Percentiles rank a stretch among this genome's conserved stretches.
Evolutionary conservation across 2,113 vertebrate genomes (phyloP).

Genomic region (Jaculus jaculus): DNA sequence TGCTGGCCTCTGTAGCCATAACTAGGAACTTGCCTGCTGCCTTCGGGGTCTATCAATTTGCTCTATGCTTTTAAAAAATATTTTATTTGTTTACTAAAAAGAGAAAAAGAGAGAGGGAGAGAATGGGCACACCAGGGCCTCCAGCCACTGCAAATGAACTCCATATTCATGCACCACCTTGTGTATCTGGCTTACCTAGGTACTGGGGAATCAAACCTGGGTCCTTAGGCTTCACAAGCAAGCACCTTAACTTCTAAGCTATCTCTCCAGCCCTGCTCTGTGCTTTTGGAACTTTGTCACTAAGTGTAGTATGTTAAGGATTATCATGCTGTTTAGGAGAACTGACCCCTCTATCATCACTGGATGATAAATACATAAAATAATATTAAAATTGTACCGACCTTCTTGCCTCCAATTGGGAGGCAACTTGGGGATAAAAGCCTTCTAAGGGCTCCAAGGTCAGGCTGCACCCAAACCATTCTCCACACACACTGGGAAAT

Average conservation of each 20-base stretch:
- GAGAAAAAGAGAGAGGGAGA: too few relatives aligned
- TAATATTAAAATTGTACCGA: neutral
- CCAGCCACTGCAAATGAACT: too few relatives aligned
- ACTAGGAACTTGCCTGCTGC: neutral
- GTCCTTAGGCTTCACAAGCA: too few relatives aligned
- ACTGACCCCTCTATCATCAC: neutral
- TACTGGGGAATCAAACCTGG: too few relatives aligned
- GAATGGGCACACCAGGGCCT: too few relatives aligned
- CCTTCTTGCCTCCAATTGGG: neutral
- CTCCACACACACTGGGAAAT: conserved; percentile 5
- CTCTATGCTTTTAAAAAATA: neutral
- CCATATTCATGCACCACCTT: too few relatives aligned
- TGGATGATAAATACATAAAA: neutral
- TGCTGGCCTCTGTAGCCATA: neutral
- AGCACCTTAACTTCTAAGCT: too few relatives aligned
- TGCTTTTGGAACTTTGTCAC: neutral
- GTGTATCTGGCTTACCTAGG: too few relatives aligned
- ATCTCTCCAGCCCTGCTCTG: too few relatives aligned
- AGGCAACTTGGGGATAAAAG: neutral
- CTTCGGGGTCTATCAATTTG: neutral
- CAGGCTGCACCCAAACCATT: neutral
- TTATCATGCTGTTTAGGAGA: neutral
- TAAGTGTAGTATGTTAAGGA: neutral
- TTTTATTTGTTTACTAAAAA: too few relatives aligned
- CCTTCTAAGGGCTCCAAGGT: neutral